These are phyloP conservation scores for Sebastes baramenuke DNA, from an alignment of 2,797 vertebrate species.

Conservation along the genomic window DNA sequence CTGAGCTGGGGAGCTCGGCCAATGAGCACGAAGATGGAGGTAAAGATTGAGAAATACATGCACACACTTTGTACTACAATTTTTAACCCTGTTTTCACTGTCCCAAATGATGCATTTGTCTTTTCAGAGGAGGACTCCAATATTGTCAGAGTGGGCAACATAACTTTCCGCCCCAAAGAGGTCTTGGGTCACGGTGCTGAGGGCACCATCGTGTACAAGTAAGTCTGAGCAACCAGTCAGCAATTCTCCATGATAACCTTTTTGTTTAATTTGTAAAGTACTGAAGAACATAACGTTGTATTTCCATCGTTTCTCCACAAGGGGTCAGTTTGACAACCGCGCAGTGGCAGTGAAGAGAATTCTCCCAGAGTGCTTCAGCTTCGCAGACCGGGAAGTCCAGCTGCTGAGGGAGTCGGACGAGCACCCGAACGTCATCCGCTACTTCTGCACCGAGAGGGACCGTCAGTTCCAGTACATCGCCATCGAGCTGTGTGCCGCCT, in stretches of 20 bases:
- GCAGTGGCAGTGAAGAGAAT: conserved; percentile 96
- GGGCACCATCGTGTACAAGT: conserved; percentile 98
- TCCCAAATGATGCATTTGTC: background rate
- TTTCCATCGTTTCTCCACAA: conserved; percentile 57
- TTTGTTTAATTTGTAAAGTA: background rate
- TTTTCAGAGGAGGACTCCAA: conserved; percentile 86
- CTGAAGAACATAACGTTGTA: background rate
- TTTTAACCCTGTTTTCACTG: background rate
- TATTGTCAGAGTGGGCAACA: conserved; percentile 91
- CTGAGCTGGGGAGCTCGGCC: conserved; percentile 83
- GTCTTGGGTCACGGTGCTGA: conserved; percentile 96
- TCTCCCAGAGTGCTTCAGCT: conserved; percentile 97
- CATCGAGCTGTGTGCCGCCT: conserved; percentile 93
- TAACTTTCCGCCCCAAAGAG: conserved; percentile 91
- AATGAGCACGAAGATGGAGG: conserved; percentile 91
- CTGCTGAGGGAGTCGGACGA: conserved; percentile 95
- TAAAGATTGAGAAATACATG: conserved; percentile 38
- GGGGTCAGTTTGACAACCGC: conserved; percentile 95
- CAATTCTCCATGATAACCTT: background rate
- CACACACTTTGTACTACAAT: background rate
- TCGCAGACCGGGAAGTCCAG: conserved; percentile 95
- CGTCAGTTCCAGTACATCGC: conserved; percentile 99
- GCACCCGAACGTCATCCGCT: conserved; percentile 97
- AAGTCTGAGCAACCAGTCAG: conserved; percentile 32
- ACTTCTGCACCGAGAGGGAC: conserved; percentile 96